Percentiles rank a stretch among this genome's conserved stretches.
These are phyloP conservation scores for Euphonia xanthogaster DNA, from an alignment of 2,797 vertebrate species.

Conservation along the genomic window DNA sequence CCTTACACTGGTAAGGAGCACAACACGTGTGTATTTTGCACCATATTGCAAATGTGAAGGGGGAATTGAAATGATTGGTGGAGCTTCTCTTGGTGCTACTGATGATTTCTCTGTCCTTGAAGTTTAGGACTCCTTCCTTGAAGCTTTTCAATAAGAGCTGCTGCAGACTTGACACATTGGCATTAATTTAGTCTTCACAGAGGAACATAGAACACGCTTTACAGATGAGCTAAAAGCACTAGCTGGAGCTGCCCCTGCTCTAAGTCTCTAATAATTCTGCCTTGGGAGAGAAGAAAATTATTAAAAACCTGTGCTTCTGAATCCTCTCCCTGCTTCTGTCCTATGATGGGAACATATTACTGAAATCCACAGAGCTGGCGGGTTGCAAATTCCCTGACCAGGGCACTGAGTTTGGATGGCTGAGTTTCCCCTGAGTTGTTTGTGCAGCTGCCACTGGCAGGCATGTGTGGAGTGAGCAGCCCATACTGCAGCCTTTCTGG, in stretches of 20 bases:
- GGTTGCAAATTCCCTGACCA: neutral
- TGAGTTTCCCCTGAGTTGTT: neutral
- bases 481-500: neutral
- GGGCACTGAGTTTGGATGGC: neutral
- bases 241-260: neutral
- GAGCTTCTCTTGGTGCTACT: neutral
- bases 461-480: rapidly evolving
- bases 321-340: neutral
- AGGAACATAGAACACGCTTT: neutral
- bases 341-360: neutral
- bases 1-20: neutral
- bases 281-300: neutral
- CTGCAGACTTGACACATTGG: neutral
- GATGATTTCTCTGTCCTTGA: neutral
- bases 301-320: neutral
- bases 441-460: rapidly evolving
- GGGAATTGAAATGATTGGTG: neutral
- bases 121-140: neutral
- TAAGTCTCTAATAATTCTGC: neutral
- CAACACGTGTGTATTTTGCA: rapidly evolving
- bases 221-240: neutral
- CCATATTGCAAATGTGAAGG: neutral
- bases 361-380: neutral
- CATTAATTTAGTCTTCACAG: neutral
- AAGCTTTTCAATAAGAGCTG: neutral